Conservation (phyloP, 2,888 invertebrate species). For the Campoplex capitator region DNA sequence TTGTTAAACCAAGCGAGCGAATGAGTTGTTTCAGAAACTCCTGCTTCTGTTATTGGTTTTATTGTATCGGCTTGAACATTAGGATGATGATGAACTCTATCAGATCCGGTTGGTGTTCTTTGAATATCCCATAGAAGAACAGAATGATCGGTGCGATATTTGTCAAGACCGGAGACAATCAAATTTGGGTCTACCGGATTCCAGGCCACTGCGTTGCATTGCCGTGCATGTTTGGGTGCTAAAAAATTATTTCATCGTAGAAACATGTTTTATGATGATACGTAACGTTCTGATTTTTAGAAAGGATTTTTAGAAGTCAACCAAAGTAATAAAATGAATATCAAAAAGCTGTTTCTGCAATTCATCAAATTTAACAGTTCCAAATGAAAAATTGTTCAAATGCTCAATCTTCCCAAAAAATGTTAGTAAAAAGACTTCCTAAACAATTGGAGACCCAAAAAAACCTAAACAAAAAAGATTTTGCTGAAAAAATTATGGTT, state of each 20-base stretch:
- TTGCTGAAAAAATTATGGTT: not conserved
- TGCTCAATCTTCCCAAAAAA: not conserved
- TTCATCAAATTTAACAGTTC: not conserved
- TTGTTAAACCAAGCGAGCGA: slow-evolving; percentile 94
- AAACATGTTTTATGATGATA: not conserved
- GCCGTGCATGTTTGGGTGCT: slow-evolving; percentile 94
- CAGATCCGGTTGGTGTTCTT: slow-evolving; percentile 84
- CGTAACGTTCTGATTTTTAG: not conserved
- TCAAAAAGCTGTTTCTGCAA: not conserved
- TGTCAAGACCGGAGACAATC: slow-evolving; percentile 95
- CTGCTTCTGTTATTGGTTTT: slow-evolving; percentile 91
- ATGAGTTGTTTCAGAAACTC: slow-evolving; percentile 93
- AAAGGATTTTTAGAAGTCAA: not conserved
- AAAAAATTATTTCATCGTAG: slow-evolving; percentile 32
- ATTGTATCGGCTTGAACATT: slow-evolving; percentile 85
- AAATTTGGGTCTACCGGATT: slow-evolving; percentile 93
- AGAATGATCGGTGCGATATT: slow-evolving; percentile 94
- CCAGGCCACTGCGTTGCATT: slow-evolving; percentile 95
- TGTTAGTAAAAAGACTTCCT: too few relatives aligned
- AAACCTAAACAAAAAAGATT: not conserved
- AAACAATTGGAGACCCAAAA: too few relatives aligned
- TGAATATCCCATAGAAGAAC: slow-evolving; percentile 95
- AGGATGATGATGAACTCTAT: slow-evolving; percentile 81
- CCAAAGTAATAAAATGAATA: not conserved
- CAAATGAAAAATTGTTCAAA: not conserved